Conservation (phyloP, 2,888 invertebrate genomes). For the Halictus ligatus region DNA sequence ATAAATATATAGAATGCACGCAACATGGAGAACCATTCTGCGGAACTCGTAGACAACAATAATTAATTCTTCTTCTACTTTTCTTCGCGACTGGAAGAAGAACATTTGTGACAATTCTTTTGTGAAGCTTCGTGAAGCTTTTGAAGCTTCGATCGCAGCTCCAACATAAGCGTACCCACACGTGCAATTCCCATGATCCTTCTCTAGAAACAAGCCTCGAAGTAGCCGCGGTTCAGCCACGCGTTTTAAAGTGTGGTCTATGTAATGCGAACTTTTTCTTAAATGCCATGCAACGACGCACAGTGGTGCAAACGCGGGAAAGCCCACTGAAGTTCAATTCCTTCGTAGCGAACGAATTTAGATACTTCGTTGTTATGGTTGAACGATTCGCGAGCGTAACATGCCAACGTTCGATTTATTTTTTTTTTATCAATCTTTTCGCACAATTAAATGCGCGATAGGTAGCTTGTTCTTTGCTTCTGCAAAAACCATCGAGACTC, state of each 20-base stretch:
- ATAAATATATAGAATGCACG: neutral
- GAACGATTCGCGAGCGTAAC: neutral
- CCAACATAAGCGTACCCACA: neutral
- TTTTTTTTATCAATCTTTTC: neutral
- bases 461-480: neutral
- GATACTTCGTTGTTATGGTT: too few relatives aligned
- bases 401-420: neutral
- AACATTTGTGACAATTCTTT: neutral
- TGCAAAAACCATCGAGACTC: neutral
- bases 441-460: neutral
- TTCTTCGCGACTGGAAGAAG: neutral
- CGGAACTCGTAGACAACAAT: neutral
- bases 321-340: neutral
- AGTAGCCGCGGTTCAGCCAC: slow-evolving; percentile 23
- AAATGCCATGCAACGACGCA: slow-evolving; percentile 31
- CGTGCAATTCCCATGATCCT: neutral
- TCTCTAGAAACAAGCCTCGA: slow-evolving; percentile 33
- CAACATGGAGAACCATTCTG: neutral
- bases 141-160: neutral
- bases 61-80: neutral
- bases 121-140: too few relatives aligned
- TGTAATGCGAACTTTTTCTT: slow-evolving; percentile 13
- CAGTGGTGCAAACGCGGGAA: neutral
- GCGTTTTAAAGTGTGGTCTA: slow-evolving; percentile 4
- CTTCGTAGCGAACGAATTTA: neutral